A percentile compares a stretch with the other conserved stretches of the same genome.
Conservation (phyloP, 1,140 invertebrate genomes). For the Euschistus heros region DNA sequence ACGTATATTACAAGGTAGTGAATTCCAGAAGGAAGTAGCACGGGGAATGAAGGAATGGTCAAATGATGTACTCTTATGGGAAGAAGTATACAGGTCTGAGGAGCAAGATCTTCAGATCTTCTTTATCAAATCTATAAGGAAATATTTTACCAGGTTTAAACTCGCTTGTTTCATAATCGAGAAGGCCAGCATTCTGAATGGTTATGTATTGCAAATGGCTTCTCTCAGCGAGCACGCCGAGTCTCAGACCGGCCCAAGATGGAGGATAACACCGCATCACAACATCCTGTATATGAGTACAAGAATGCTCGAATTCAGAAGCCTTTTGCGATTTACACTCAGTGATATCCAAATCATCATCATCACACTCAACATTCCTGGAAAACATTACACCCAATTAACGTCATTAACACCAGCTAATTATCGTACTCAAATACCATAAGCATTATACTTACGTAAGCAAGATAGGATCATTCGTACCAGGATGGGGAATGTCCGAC, state of each 20-base stretch:
- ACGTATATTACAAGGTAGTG: too few species aligned
- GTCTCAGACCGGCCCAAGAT: constrained; percentile 83
- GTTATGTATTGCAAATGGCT: constrained; percentile 78
- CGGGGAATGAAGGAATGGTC: too few species aligned
- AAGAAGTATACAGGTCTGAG: too few species aligned
- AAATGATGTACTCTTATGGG: too few species aligned
- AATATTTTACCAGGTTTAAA: constrained; percentile 61
- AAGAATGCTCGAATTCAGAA: constrained; percentile 79
- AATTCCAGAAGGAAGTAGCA: too few species aligned
- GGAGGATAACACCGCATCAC: constrained; percentile 79
- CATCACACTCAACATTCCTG: constrained; percentile 80
- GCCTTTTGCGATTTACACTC: constrained; percentile 66
- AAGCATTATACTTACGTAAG: constrained; percentile 21
- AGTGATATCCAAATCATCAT: constrained; percentile 85
- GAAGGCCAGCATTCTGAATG: constrained; percentile 82
- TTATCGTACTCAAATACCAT: neutral
- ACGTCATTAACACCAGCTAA: neutral
- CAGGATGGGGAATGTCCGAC: constrained; percentile 65
- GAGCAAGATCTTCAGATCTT: too few species aligned
- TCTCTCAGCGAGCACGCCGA: constrained; percentile 76
- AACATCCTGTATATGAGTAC: constrained; percentile 75
- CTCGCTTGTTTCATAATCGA: constrained; percentile 81
- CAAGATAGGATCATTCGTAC: constrained; percentile 57
- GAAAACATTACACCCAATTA: constrained; percentile 24
- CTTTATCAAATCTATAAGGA: neutral